A percentile compares a stretch with the other conserved stretches of the same genome.
These are phyloP conservation scores for Cotesia chilonis DNA, from an alignment of 1,140 invertebrate species.

Conservation along the genomic window DNA sequence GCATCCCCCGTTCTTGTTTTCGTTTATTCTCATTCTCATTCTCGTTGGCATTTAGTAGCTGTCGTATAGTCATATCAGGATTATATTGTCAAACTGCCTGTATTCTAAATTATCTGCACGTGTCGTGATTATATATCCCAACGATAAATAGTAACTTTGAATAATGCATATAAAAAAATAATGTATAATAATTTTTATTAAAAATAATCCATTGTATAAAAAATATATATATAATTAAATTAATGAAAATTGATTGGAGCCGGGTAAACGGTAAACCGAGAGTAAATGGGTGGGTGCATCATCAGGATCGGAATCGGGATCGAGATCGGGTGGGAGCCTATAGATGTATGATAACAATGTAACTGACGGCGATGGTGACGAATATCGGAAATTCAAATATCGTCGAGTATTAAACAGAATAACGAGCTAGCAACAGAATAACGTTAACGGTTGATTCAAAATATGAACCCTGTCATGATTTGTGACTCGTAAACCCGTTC, in stretches of 20 bases:
- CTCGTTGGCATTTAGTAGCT: constrained; percentile 1
- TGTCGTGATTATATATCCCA: constrained; percentile 6
- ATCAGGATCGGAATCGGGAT: no score
- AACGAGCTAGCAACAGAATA: constrained; percentile 50
- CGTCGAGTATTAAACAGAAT: constrained; percentile 63
- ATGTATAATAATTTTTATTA: no score
- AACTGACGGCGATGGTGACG: constrained; percentile 35
- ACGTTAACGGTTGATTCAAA: constrained; percentile 58
- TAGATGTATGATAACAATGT: constrained; percentile 38
- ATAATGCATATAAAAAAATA: not conserved
- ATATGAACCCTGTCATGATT: constrained; percentile 67
- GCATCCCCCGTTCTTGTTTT: constrained; percentile 42
- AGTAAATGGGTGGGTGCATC: no score
- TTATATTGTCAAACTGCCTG: not conserved
- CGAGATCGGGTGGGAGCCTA: no score
- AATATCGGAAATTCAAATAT: constrained; percentile 66
- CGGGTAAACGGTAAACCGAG: no score
- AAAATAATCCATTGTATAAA: no score
- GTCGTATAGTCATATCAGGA: no score
- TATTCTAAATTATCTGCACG: constrained; percentile 19
- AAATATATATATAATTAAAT: no score
- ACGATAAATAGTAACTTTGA: not conserved
- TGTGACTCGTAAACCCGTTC: constrained; percentile 67
- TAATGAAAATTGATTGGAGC: constrained; percentile 11
- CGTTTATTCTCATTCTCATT: constrained; percentile 7